Evolutionary conservation across 2,113 vertebrate genomes (phyloP).

Genomic region (Andinoacara biseriatus): DNA sequence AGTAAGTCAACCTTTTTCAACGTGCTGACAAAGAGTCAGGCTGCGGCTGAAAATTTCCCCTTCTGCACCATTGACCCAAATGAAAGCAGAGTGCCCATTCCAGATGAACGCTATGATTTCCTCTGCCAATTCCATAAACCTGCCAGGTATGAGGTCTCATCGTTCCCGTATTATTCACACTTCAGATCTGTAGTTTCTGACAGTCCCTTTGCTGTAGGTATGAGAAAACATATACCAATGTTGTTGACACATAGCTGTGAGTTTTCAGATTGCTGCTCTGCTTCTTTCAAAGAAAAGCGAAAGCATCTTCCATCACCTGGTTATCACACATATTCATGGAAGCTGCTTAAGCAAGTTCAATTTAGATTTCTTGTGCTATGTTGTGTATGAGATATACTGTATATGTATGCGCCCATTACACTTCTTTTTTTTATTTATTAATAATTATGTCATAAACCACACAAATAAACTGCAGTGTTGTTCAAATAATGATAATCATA

Average conservation of each 20-base stretch:
- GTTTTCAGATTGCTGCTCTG: conserved; percentile 42
- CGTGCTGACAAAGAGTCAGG: conserved; percentile 92
- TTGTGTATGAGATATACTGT: neutral
- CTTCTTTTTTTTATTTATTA: neutral
- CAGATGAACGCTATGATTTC: conserved; percentile 93
- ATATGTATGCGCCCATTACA: neutral
- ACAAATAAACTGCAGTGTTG: neutral
- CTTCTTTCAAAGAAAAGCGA: conserved; percentile 42
- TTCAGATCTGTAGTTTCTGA: conserved; percentile 50
- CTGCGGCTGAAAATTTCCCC: conserved; percentile 91
- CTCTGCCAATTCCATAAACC: conserved; percentile 92
- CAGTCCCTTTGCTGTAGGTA: conserved; percentile 40
- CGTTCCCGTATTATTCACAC: conserved; percentile 72
- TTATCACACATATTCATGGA: conserved; percentile 52
- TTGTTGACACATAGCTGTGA: conserved; percentile 63
- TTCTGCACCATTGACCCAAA: conserved; percentile 98
- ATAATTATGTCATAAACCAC: neutral
- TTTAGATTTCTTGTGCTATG: conserved; percentile 30
- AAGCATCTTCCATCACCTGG: conserved; percentile 29
- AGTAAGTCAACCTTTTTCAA: conserved; percentile 98
- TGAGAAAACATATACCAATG: conserved; percentile 54
- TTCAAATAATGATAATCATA: neutral
- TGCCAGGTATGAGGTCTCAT: conserved; percentile 86
- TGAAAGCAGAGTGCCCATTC: conserved; percentile 94
- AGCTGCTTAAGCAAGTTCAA: conserved; percentile 56